phyloP scores from a whole-genome alignment of 2,113 vertebrate genomes.

The Rousettus leschenaultii region DNA sequence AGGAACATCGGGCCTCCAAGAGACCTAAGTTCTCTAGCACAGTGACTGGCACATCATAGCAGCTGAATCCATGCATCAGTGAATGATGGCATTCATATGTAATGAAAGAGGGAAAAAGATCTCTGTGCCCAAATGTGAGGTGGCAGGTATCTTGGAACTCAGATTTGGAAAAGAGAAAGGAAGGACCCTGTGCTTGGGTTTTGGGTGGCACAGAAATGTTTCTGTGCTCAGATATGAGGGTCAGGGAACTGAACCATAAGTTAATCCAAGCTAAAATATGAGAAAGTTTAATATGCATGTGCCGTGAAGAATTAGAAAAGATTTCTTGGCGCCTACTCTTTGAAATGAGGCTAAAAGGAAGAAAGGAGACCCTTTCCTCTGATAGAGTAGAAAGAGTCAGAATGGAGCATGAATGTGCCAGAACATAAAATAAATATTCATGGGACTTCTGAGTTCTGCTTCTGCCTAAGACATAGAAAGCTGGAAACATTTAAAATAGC shows the following conservation, averaged over 20 bases:
- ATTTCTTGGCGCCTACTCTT: background rate
- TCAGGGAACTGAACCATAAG: background rate
- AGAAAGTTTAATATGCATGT: background rate
- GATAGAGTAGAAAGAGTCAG: background rate
- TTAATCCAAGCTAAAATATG: background rate
- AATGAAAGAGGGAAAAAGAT: background rate
- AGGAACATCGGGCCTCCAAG: background rate
- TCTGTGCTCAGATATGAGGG: background rate
- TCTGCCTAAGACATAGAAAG: background rate
- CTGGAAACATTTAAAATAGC: background rate
- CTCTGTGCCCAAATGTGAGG: background rate
- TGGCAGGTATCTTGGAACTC: background rate
- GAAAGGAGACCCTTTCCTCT: background rate
- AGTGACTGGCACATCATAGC: background rate
- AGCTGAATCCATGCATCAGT: background rate
- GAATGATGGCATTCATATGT: background rate
- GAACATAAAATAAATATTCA: background rate
- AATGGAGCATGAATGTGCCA: background rate
- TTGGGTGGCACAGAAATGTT: background rate
- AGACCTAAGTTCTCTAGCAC: background rate
- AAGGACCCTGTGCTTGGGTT: background rate
- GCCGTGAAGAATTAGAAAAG: background rate
- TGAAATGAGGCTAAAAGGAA: background rate
- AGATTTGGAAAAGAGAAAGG: background rate
- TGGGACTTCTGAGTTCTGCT: background rate